Conservation (phyloP, 2,113 vertebrate genomes). For the Corydoras sp. region DNA sequence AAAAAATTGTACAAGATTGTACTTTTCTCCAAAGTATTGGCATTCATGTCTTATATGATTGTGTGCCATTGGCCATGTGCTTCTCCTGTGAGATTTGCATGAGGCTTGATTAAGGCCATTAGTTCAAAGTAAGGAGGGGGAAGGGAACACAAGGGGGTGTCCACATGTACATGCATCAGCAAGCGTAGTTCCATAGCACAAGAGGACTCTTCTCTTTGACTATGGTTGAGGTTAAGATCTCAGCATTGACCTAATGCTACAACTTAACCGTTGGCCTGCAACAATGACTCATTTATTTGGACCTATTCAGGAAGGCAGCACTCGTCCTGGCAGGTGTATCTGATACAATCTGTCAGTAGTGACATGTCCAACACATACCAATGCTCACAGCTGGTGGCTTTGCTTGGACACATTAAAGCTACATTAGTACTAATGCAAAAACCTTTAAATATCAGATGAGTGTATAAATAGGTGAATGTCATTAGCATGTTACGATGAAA, state of each 20-base stretch:
- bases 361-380: constrained; percentile 26
- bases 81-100: constrained; percentile 39
- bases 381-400: constrained; percentile 3
- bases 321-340: constrained; percentile 34
- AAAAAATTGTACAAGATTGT: not conserved
- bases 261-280: constrained; percentile 31
- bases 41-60: constrained; percentile 7
- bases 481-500: not conserved
- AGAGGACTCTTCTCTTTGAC: constrained; percentile 32
- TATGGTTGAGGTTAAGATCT: not conserved
- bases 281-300: constrained; percentile 46
- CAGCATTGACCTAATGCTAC: constrained; percentile 25
- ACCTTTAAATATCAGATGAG: no score
- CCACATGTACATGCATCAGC: constrained; percentile 9
- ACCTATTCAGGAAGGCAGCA: constrained; percentile 35
- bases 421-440: not conserved
- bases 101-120: constrained; percentile 34
- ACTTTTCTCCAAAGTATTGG: not conserved
- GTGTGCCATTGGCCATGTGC: constrained; percentile 23
- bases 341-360: constrained; percentile 39
- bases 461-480: no score
- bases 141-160: constrained; percentile 23
- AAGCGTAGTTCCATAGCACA: constrained; percentile 7
- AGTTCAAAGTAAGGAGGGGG: constrained; percentile 29
- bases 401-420: not conserved